Evolutionary conservation across 2,113 vertebrate species (phyloP).

Genomic region (Shinisaurus crocodilurus): DNA sequence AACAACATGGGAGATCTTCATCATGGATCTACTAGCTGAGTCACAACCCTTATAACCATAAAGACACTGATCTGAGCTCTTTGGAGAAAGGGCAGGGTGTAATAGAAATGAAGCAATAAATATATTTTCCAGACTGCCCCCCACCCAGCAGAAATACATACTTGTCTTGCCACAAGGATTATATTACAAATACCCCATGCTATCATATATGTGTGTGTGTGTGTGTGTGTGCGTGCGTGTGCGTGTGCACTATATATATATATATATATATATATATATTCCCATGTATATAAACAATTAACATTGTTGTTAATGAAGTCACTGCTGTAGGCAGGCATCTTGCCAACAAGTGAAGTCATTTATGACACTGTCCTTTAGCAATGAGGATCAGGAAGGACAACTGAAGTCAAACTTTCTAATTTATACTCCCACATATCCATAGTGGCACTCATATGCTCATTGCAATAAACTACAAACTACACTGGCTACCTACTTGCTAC

Average conservation of each 20-base stretch:
- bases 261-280: too few relatives aligned
- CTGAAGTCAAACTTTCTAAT: background rate
- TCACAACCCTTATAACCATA: too few relatives aligned
- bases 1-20: too few relatives aligned
- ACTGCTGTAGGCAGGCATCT: background rate
- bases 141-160: background rate
- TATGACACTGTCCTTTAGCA: background rate
- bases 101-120: background rate
- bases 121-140: background rate
- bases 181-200: background rate
- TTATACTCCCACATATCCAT: background rate
- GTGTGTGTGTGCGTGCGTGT: too few relatives aligned
- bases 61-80: background rate
- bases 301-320: rapidly evolving
- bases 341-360: background rate
- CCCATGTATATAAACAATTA: background rate
- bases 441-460: background rate
- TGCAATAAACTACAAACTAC: background rate
- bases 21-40: too few relatives aligned
- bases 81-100: background rate
- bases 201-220: too few relatives aligned
- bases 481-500: too few relatives aligned
- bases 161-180: background rate
- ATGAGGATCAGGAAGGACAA: background rate
- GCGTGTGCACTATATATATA: too few relatives aligned